Percentiles rank a stretch among this genome's conserved stretches.
Evolutionary conservation across 30 jellyfish, hydroid and myxozoan genomes (phyloP).

Genomic region (Calvadosia cruxmelitensis): DNA sequence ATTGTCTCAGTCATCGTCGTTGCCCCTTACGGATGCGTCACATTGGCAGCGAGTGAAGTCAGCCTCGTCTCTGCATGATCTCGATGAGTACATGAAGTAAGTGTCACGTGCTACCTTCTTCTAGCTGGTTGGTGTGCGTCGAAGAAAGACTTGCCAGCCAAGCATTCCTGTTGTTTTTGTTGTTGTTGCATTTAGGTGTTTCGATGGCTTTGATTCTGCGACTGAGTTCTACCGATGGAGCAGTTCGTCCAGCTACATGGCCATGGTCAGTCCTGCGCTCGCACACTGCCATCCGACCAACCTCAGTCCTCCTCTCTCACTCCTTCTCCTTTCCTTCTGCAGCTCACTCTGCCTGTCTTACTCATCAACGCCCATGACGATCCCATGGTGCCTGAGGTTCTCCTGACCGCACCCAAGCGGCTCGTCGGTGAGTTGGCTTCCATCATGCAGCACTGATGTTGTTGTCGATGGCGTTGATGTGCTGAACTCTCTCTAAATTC

Average conservation of each 20-base stretch:
- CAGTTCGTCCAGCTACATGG: constrained; percentile 56
- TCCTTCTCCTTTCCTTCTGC: constrained; percentile 4
- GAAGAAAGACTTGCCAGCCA: too few relatives aligned
- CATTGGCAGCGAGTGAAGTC: constrained; percentile 73
- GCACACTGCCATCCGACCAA: neutral
- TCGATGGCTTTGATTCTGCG: constrained; percentile 23
- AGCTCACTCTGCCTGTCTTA: constrained; percentile 60
- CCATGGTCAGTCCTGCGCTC: constrained; percentile 19
- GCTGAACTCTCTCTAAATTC: too few relatives aligned
- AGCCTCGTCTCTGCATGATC: constrained; percentile 54
- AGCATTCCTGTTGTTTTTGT: too few relatives aligned
- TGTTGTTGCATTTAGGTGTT: constrained; percentile 32
- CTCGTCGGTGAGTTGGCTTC: constrained; percentile 49
- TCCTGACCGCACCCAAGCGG: constrained; percentile 48
- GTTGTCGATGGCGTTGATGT: neutral
- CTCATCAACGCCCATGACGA: constrained; percentile 76
- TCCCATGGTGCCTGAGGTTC: constrained; percentile 76
- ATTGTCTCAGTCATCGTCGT: constrained; percentile 17
- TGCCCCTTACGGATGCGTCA: constrained; percentile 2
- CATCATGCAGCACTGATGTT: neutral
- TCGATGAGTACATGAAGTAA: constrained; percentile 24
- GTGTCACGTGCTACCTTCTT: neutral
- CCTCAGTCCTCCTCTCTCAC: too few relatives aligned
- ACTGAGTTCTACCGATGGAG: constrained; percentile 39
- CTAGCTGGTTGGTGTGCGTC: too few relatives aligned